Percentiles rank a stretch among this genome's conserved stretches.
Evolutionary conservation across 2,113 vertebrate species (phyloP).

Genomic region (Suricata suricatta): DNA sequence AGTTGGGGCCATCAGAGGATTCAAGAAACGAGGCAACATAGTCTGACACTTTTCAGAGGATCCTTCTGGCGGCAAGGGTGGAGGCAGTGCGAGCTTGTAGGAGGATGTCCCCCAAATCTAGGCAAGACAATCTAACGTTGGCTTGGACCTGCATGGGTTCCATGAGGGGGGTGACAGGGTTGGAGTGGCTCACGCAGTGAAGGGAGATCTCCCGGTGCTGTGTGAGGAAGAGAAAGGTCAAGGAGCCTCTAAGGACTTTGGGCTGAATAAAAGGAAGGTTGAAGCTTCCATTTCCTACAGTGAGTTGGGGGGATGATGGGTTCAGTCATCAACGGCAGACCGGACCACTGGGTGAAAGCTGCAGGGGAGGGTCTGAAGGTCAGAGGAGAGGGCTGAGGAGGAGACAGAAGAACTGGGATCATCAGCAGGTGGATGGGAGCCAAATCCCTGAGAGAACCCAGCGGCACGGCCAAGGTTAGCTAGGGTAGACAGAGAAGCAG

Average conservation of each 20-base stretch:
- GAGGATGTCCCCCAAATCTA: not conserved
- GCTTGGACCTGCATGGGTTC: no score
- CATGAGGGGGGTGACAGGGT: not conserved
- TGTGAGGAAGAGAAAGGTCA: not conserved
- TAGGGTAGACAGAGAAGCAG: not conserved
- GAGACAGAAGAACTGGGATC: not conserved
- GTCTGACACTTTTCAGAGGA: not conserved
- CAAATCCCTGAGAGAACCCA: not conserved
- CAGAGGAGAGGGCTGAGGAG: not conserved
- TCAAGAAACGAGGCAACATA: not conserved
- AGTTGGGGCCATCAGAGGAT: not conserved
- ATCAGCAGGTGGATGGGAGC: not conserved
- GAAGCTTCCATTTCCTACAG: no score
- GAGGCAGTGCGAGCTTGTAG: not conserved
- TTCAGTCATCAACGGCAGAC: not conserved
- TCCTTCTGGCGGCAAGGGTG: not conserved
- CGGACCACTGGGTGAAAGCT: not conserved
- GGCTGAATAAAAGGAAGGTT: not conserved
- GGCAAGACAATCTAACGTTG: not conserved
- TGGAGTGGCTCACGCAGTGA: not conserved
- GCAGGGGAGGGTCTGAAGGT: not conserved
- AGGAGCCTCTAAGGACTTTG: not conserved
- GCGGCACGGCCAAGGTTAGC: not conserved
- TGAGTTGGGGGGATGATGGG: no score
- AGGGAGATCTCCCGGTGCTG: no score